These are phyloP conservation scores for Heteronetta atricapilla DNA, from an alignment of 2,113 vertebrate genomes.

Conservation along the genomic window DNA sequence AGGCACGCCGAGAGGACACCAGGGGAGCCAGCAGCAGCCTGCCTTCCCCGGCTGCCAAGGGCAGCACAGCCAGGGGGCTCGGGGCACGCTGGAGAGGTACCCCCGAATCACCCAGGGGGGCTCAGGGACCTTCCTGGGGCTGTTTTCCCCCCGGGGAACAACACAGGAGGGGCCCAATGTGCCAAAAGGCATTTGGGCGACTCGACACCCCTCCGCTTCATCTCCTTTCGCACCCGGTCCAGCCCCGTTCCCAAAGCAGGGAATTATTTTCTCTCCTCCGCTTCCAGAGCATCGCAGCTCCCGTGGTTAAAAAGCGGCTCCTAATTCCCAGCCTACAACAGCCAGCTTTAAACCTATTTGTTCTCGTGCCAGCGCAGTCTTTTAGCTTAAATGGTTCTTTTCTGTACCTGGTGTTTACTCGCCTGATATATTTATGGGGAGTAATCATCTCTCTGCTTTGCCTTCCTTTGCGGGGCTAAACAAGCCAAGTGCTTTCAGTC, in stretches of 20 bases:
- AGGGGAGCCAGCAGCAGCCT: not conserved
- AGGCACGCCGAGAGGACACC: not conserved
- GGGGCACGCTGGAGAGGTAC: not conserved
- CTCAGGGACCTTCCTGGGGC: not conserved
- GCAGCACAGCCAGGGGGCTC: too few species aligned
- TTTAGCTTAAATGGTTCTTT: conserved; percentile 55
- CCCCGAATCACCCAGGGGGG: too few species aligned
- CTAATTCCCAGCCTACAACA: conserved; percentile 46
- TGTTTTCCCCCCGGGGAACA: not conserved
- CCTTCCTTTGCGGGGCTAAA: conserved; percentile 17
- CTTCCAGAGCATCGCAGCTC: not conserved
- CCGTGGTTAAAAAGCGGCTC: conserved; percentile 18
- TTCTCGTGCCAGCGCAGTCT: conserved; percentile 27
- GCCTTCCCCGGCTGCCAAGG: not conserved
- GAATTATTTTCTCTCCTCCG: not conserved
- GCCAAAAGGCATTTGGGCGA: not conserved
- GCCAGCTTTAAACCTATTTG: conserved; percentile 47
- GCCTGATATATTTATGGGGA: conserved; percentile 42
- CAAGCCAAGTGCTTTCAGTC: conserved; percentile 33
- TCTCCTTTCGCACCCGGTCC: not conserved
- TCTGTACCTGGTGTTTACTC: conserved; percentile 49
- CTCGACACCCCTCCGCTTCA: not conserved
- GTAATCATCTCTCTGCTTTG: conserved; percentile 17
- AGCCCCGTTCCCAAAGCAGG: not conserved
- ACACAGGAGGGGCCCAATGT: not conserved